phyloP scores from a whole-genome alignment of 2,888 invertebrate species.

The Tetanocera ferruginea region DNA sequence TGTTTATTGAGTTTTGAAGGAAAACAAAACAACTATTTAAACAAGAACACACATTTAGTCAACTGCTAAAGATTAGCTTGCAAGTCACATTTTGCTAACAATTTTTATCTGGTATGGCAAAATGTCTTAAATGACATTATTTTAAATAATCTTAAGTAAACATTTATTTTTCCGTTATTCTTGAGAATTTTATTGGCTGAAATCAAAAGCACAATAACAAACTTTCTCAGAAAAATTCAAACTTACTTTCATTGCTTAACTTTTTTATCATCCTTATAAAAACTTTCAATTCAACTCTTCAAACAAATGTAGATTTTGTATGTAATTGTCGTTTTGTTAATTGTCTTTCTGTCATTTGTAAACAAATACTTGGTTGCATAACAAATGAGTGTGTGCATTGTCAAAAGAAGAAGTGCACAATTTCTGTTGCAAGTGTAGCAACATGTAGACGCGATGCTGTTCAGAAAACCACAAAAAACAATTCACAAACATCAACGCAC shows the following conservation, averaged over 20 bases:
- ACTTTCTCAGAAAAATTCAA: not conserved
- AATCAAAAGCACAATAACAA: not conserved
- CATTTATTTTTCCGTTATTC: too few species aligned
- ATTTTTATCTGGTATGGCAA: too few species aligned
- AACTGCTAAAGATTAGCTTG: too few species aligned
- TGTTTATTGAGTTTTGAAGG: too few species aligned
- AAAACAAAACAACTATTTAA: too few species aligned
- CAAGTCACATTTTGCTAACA: too few species aligned
- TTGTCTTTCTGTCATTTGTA: not conserved
- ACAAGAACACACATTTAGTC: too few species aligned
- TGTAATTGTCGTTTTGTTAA: not conserved
- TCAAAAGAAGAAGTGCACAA: not conserved
- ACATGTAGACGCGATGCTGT: not conserved
- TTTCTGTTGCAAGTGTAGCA: not conserved
- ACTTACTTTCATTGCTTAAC: not conserved
- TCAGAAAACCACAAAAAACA: not conserved
- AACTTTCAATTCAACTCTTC: too few species aligned
- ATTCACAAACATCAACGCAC: not conserved
- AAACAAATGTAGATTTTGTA: too few species aligned
- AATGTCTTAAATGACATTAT: too few species aligned
- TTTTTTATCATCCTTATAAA: not conserved
- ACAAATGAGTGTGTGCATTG: not conserved
- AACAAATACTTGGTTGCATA: constrained; percentile 3
- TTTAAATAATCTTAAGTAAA: too few species aligned
- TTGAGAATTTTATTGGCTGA: not conserved